phyloP scores from a whole-genome alignment of 1,140 invertebrate genomes.

The Sinonovacula constricta region DNA sequence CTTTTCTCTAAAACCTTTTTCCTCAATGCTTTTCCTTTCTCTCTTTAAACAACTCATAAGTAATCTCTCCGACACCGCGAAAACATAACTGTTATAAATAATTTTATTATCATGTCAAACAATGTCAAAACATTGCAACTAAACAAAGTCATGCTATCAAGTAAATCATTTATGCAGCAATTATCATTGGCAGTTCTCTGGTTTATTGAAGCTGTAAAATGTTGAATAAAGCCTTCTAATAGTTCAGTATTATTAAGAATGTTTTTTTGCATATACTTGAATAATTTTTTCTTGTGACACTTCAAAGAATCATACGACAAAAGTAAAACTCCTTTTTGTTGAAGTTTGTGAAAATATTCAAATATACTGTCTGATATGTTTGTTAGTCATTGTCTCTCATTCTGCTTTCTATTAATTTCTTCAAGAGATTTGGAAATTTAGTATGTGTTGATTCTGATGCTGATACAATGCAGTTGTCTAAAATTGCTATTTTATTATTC shows the following conservation, averaged over 20 bases:
- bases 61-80: conserved; percentile 16
- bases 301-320: neutral
- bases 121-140: too few relatives aligned
- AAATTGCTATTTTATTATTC: neutral
- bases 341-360: neutral
- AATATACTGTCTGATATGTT: conserved; percentile 1
- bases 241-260: too few relatives aligned
- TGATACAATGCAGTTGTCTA: neutral
- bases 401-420: neutral
- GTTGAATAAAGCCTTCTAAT: too few relatives aligned
- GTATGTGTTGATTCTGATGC: neutral
- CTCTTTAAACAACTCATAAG: neutral
- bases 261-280: too few relatives aligned
- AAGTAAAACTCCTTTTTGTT: neutral
- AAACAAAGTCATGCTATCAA: too few relatives aligned
- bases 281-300: neutral
- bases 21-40: conserved; percentile 17
- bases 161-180: too few relatives aligned
- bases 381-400: conserved; percentile 3
- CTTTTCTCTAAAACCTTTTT: conserved; percentile 16
- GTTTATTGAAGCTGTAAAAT: too few relatives aligned
- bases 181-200: too few relatives aligned
- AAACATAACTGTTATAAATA: conserved; percentile 12
- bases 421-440: neutral
- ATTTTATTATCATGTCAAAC: conserved; percentile 10